Base-by-base conservation (phyloP, 2,797 vertebrate species). In the Loris lydekkerianus region DNA sequence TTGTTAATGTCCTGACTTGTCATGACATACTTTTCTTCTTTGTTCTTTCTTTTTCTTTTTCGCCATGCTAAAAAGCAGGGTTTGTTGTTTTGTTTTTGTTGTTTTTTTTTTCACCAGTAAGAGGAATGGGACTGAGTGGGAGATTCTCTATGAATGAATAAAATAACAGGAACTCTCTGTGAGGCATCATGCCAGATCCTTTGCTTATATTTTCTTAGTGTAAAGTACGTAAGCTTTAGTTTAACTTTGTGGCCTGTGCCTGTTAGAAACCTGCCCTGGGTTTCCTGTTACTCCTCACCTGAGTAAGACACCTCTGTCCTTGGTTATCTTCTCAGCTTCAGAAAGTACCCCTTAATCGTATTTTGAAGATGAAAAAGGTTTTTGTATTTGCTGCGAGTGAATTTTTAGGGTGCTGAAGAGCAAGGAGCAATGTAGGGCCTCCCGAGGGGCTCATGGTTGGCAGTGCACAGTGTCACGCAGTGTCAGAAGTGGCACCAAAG, bases 31-130 rank as follows among this genome's bases (percentile, higher is more conserved):
- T 81, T 91, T 69, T 56, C 25, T 77, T 65, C 14, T 72, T 40
- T 56, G 86, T 86, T 40, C 61, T 90, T 86, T 87, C 40, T 87
- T 86, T 58, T 70, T 82, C 37, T 67, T 49, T n/a, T 86, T 61
- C 72, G 82, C 40, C 82, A 4, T 34, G 34, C 76, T 78, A 23
- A 82, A 92, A 86, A 60, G 75, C 27, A 67, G 14, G 13, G 6
- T 58, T 72, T 53, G 13, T 53, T 53, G 15, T 15, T 49, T 49
- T 49, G 14, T 53, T 53, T 14, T 49, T 40, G 56, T 15, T 20
- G 5, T 15, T 58, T 7, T 77, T 76, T 82, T 81, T 86, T 65
- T 7, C 34, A 63, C 6, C 29, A 89, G n/a, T 53, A 89, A 77
- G 27, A 61, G 61, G 23, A 76, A 21, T 53, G 34, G 31, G 37